Base-by-base conservation (phyloP, 2,113 vertebrate genomes). In the Lepus americanus region DNA sequence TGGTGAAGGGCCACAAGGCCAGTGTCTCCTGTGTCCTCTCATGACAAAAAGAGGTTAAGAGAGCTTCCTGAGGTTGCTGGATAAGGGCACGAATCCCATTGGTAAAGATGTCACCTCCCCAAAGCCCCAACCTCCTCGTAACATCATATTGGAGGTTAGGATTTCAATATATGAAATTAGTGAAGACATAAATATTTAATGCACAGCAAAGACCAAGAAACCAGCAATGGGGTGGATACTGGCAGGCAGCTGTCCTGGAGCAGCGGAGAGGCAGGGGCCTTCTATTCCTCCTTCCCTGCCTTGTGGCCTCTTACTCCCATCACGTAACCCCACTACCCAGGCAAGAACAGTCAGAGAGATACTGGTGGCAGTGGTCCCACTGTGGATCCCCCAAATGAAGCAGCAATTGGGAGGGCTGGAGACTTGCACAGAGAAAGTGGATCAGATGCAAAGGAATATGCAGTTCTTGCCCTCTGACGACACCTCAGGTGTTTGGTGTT, bases 211-310 rank as follows among this genome's bases (percentile, higher is more conserved):
- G 19, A 29, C 1, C 12, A 44, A 22, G 69, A 23, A 6, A 25
- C 9, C 33, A 31, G 39, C 55, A 49, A 39, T 64, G 17, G 9
- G 19, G 9, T 25, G 5, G 36, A 14, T 55, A 36, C 3, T n/a
- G 22, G 9, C 3, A 39, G 39, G 8, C 1, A 0, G 22, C 27
- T 44, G 44, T 3, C 14, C 22, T 12, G 17, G 20, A 69, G 9
- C 4, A 17, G 4, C 11, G 33, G 20, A 74, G 19, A 13, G 16
- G 74, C 5, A 0, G n/a, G 3, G 3, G 1, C 11, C 4, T n/a
- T 36, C 7, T 11, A 19, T 33, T 49, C 27, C 10, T 78, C 17
- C 23, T 70, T 72, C 64, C 31, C 6, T 53, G 0, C 12, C 14
- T 9, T 7, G 31, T 31, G 44, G 33, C 63, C 23, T 0, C 0